Base-by-base conservation (phyloP, 2,888 invertebrate genomes). In the Dugesia japonica region DNA sequence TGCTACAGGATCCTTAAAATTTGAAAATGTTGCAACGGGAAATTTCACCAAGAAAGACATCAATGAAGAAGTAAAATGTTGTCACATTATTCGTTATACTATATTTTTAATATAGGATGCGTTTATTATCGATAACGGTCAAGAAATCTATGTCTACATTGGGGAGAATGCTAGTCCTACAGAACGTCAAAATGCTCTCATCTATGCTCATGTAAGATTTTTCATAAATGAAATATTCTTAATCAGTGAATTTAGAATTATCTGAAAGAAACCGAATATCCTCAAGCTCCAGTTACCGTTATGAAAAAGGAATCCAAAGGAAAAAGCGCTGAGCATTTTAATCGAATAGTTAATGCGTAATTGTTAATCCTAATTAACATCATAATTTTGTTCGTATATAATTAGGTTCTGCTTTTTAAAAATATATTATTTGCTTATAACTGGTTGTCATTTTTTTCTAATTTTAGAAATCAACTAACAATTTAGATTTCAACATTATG, bases 141-240 rank as follows among this genome's bases (percentile, higher is more conserved):
- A 79, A n/a, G 79, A 79, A 1, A 28, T 81, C 26, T 82, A 81
- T 79, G 83, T 84, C 0, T 84, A 83, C 83, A 79, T 84, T 71
- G 84, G 84, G 13, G 80, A 79, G 31, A 80, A 78, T 0, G 81
- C 83, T 0, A 82, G 83, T 4, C 28, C 75, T 0, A 79, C 79
- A 4, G 84, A 84, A 79, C 81, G 81, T 77, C 82, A 80, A 78
- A 83, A 82, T 76, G 83, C 83, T n/a, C 79, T 84, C 80, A 79
- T 80, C 33, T 83, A 83, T 77, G 84, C 83, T 23, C 83, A 83
- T 79, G 83, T 84, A 79, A 81, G 83, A 13, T 13, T 17, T 38
- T 38, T 17, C 9, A 13, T 38, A 38, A 38, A 38, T 38, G 17
- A 38, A 38, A 38, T 17, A 38, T 38, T n/a, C n/a, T n/a, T n/a